Conservation (phyloP, 2,797 vertebrate genomes). For the Sebastes goodei region DNA sequence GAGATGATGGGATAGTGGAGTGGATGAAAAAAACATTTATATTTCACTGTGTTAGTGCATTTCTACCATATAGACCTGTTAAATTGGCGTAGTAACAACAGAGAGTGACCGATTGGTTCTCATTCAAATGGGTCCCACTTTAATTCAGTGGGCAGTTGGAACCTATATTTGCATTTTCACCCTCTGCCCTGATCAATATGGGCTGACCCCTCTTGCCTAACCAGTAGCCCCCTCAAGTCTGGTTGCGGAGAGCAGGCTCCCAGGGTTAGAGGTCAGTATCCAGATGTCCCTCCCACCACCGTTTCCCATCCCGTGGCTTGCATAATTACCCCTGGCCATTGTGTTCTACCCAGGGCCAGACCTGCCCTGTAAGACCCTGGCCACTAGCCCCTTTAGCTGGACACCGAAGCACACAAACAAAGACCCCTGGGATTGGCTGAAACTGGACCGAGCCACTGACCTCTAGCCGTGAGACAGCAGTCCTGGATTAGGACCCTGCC, state of each 20-base stretch:
- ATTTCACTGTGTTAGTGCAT: background rate
- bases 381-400: constrained; percentile 71
- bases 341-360: constrained; percentile 66
- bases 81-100: background rate
- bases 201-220: constrained; percentile 69
- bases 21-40: background rate
- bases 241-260: constrained; percentile 60
- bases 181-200: constrained; percentile 71
- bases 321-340: constrained; percentile 78
- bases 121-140: constrained; percentile 31
- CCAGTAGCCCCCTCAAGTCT: constrained; percentile 54
- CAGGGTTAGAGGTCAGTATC: constrained; percentile 77
- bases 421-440: constrained; percentile 61
- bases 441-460: constrained; percentile 69
- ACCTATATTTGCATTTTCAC: constrained; percentile 66
- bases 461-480: constrained; percentile 72
- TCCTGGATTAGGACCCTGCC: constrained; percentile 56
- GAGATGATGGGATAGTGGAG: background rate
- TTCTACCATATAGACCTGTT: background rate
- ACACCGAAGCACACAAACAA: constrained; percentile 63
- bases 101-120: constrained; percentile 1
- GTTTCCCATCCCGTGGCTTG: constrained; percentile 73
- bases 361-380: constrained; percentile 52
- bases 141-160: constrained; percentile 62
- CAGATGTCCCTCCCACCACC: constrained; percentile 81